Base-by-base conservation (phyloP, 2,797 vertebrate genomes). In the Australoheros facetus region DNA sequence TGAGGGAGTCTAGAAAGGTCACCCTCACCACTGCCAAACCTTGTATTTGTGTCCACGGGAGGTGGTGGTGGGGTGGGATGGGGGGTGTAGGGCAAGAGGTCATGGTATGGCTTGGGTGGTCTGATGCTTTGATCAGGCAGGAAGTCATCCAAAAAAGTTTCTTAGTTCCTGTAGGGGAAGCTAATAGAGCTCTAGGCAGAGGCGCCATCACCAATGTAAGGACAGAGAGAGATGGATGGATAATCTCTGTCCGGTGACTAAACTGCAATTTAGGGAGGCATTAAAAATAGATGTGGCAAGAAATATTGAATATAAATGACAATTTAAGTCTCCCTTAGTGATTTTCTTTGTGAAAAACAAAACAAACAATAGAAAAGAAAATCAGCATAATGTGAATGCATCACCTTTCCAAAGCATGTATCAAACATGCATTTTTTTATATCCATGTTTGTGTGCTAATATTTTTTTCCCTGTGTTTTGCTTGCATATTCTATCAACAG, bases 1-100 rank as follows among this genome's bases (percentile, higher is more conserved):
- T 86, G 80, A 79, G 90, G 86, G 78, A 91, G 89, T 74, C 71
- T 73, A 56, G 83, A 93, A 93, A 93, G 92, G 93, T 93, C 91
- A 93, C 88, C 85, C 75, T 85, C 86, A 53, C 84, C 79, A 28
- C 80, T 82, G 87, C 80, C 87, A 85, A 87, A 85, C 78, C 85
- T 80, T 75, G 85, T 76, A 48, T 89, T 84, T 85, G 79, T 83
- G 87, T 89, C 81, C 16, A 12, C n/a, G 37, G 37, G 37, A 4
- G 32, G 32, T 32, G 32, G 30, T 26, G 34, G 34, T 8, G 34
- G 34, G 37, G 37, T 37, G 37, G 37, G 37, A 1, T 32, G 32
- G 32, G 10, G 9, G 37, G 9, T 10, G 37, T 2, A 11, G 37
- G 37, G 37, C 79, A 77, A 75, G 78, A 79, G 91, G 88, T 91